Evolutionary conservation across 92 coral and sea anemone species (phyloP).

Genomic region (Parazoanthus atlanticus): DNA sequence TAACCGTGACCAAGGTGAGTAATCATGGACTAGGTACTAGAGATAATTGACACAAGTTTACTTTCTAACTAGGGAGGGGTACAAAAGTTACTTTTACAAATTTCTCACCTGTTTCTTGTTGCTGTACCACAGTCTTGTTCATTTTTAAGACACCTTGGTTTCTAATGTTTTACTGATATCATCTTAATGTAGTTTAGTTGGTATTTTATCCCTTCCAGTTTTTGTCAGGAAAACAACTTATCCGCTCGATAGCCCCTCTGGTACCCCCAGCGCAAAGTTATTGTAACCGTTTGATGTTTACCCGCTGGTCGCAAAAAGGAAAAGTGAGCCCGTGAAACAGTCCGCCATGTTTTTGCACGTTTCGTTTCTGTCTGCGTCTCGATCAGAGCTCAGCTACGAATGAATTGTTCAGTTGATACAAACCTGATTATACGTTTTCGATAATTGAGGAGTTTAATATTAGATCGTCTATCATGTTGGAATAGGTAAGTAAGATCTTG

Average conservation of each 20-base stretch:
- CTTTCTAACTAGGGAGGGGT: constrained; percentile 12
- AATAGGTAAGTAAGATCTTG: not conserved
- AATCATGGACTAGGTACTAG: not conserved
- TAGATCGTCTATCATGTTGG: not conserved
- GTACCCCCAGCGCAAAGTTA: not conserved
- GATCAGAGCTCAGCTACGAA: not conserved
- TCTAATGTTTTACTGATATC: not conserved
- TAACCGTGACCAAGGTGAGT: not conserved
- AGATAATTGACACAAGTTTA: not conserved
- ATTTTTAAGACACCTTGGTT: not conserved
- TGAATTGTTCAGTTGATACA: not conserved
- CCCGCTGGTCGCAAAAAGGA: constrained; percentile 41
- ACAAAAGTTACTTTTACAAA: not conserved
- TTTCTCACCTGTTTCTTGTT: not conserved
- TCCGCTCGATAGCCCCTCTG: not conserved
- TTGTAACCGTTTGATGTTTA: not conserved
- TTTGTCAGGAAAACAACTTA: not conserved
- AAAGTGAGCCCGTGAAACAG: constrained; percentile 17
- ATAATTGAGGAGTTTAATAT: not conserved
- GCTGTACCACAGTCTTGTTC: not conserved
- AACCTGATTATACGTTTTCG: not conserved
- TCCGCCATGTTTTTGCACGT: constrained; percentile 40
- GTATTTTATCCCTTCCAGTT: not conserved
- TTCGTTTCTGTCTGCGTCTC: no score
- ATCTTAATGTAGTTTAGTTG: not conserved